These are phyloP conservation scores for Hydropsyche tenuis DNA, from an alignment of 1,140 invertebrate species.

Conservation along the genomic window DNA sequence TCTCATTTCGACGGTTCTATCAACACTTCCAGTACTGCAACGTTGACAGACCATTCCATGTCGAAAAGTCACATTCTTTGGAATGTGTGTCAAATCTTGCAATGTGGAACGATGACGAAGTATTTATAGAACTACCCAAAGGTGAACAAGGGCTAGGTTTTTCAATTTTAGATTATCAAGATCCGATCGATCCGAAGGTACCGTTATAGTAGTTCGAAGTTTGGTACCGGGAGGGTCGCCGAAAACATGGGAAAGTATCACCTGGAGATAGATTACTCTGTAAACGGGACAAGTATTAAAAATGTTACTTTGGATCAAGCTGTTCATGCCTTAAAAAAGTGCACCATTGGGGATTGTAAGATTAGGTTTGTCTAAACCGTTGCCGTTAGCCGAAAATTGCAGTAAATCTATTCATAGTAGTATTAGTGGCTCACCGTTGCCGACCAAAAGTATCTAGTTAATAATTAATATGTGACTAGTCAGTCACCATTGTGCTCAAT, in stretches of 20 bases:
- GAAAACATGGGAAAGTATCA: conserved; percentile 87
- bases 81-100: conserved; percentile 90
- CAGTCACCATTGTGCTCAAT: conserved; percentile 13
- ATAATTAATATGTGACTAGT: conserved; percentile 38
- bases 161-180: conserved; percentile 93
- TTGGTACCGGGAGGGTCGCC: conserved; percentile 92
- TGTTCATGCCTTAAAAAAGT: conserved; percentile 85
- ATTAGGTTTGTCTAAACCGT: conserved; percentile 69
- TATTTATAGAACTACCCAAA: conserved; percentile 86
- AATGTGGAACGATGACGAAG: conserved; percentile 90
- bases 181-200: conserved; percentile 88
- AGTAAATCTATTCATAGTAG: conserved; percentile 59
- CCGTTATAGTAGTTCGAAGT: conserved; percentile 92
- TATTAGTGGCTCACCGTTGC: conserved; percentile 39
- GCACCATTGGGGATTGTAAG: conserved; percentile 82
- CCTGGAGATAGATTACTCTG: conserved; percentile 90
- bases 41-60: conserved; percentile 67
- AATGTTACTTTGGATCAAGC: conserved; percentile 90
- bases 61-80: conserved; percentile 87
- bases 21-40: conserved; percentile 75
- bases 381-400: conserved; percentile 55
- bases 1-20: conserved; percentile 88
- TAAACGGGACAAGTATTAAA: conserved; percentile 85
- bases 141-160: conserved; percentile 92
- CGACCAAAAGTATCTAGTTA: conserved; percentile 46